These are phyloP conservation scores for Heliothis virescens DNA, from an alignment of 1,140 invertebrate genomes.

Conservation along the genomic window DNA sequence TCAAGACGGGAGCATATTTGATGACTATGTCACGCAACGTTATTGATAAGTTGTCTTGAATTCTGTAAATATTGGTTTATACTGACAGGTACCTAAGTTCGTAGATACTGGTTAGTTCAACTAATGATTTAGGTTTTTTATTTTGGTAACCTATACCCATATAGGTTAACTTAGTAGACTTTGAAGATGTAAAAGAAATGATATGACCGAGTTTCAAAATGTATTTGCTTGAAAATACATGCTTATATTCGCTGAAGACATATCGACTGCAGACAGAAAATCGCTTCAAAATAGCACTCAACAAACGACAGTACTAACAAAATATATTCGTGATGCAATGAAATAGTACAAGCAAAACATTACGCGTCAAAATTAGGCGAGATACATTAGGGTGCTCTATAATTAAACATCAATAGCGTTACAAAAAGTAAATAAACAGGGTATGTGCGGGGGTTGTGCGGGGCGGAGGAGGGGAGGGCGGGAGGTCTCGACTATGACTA, in stretches of 20 bases:
- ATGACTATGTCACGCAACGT: too few relatives aligned
- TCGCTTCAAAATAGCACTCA: constrained; percentile 39
- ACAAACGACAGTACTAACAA: constrained; percentile 45
- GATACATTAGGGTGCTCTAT: constrained; percentile 80
- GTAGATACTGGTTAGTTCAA: too few relatives aligned
- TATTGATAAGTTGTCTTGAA: too few relatives aligned
- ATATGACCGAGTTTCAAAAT: too few relatives aligned
- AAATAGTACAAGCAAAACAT: constrained; percentile 75
- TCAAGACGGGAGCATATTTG: too few relatives aligned
- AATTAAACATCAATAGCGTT: constrained; percentile 86
- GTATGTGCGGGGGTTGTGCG: constrained; percentile 69
- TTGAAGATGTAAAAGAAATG: too few relatives aligned
- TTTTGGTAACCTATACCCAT: too few relatives aligned
- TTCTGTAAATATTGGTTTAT: too few relatives aligned
- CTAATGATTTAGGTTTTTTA: too few relatives aligned
- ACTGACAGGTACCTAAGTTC: too few relatives aligned
- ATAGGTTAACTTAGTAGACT: too few relatives aligned
- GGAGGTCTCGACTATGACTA: constrained; percentile 84
- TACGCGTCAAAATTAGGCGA: constrained; percentile 73
- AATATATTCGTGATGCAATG: constrained; percentile 54
- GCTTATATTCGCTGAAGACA: constrained; percentile 12
- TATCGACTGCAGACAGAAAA: constrained; percentile 46
- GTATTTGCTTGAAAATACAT: too few relatives aligned
- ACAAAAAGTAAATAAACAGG: constrained; percentile 86
- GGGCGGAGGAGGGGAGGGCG: constrained; percentile 60